phyloP scores from a whole-genome alignment of 2,113 vertebrate species.

The Rhinolophus sinicus region DNA sequence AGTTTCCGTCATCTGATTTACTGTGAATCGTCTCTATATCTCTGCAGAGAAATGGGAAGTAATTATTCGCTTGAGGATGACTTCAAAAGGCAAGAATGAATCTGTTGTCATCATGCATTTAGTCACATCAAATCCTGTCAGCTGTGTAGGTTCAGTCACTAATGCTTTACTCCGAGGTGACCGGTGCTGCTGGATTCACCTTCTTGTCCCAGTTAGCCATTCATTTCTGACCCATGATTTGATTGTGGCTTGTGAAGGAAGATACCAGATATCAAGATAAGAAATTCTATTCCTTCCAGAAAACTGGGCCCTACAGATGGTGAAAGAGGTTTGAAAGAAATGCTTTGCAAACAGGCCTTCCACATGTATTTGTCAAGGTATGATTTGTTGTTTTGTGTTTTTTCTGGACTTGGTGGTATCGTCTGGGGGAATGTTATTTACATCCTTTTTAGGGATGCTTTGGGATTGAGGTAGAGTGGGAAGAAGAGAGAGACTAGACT shows the following conservation, averaged over 20 bases:
- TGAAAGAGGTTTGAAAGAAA: not conserved
- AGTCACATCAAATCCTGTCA: not conserved
- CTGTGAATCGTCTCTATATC: slow-evolving; percentile 1
- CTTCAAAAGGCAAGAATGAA: slow-evolving; percentile 60
- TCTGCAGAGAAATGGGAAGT: slow-evolving; percentile 62
- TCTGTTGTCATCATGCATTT: not conserved
- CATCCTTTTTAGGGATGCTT: not conserved
- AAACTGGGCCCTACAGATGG: not conserved
- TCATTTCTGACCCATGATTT: not conserved
- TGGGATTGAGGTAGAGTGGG: not conserved
- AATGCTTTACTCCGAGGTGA: not conserved
- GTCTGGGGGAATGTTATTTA: not conserved
- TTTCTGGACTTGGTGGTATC: not conserved
- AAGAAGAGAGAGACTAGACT: not conserved
- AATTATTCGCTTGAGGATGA: slow-evolving; percentile 17
- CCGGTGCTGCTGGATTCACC: not conserved
- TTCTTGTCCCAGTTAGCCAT: not conserved
- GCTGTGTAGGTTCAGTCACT: not conserved
- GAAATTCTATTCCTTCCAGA: slow-evolving; percentile 1
- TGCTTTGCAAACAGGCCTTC: not conserved
- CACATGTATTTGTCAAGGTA: slow-evolving; percentile 29
- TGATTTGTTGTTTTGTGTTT: not conserved
- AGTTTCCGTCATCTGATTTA: slow-evolving; percentile 71
- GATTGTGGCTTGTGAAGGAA: slow-evolving; percentile 16
- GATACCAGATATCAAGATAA: not conserved